Percentiles rank a stretch among this genome's conserved stretches.
phyloP scores from a whole-genome alignment of 2,888 invertebrate genomes.

The Tipula unca region DNA sequence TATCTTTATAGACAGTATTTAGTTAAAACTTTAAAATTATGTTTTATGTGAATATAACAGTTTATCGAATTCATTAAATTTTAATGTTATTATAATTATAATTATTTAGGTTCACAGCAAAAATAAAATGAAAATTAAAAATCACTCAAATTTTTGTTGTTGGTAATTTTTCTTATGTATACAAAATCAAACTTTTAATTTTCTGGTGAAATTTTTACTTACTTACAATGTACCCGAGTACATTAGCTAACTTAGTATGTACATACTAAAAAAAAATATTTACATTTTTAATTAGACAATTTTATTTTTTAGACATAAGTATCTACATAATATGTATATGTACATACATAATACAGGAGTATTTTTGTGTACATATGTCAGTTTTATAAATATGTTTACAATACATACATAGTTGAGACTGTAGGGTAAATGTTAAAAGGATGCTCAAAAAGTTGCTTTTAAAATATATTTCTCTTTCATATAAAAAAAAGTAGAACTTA shows the following conservation, averaged over 20 bases:
- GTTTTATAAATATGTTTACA: background rate
- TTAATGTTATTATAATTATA: too few species aligned
- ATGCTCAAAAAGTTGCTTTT: background rate
- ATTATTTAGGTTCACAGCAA: too few species aligned
- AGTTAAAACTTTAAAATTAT: too few species aligned
- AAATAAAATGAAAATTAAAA: too few species aligned
- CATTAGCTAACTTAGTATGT: background rate
- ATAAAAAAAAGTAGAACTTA: background rate
- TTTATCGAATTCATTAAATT: too few species aligned
- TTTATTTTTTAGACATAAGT: background rate
- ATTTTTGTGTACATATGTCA: background rate
- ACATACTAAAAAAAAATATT: background rate
- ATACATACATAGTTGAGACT: background rate
- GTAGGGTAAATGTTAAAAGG: background rate
- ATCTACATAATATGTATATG: background rate
- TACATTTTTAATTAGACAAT: background rate
- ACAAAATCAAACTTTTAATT: background rate
- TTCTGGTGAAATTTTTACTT: background rate
- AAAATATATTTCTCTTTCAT: background rate
- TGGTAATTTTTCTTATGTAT: background rate
- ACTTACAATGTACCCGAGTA: background rate
- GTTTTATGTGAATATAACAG: too few species aligned
- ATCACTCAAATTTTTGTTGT: background rate
- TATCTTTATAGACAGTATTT: too few species aligned
- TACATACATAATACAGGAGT: too few species aligned